phyloP scores from a whole-genome alignment of 2,797 vertebrate genomes.

The Argya squamiceps region DNA sequence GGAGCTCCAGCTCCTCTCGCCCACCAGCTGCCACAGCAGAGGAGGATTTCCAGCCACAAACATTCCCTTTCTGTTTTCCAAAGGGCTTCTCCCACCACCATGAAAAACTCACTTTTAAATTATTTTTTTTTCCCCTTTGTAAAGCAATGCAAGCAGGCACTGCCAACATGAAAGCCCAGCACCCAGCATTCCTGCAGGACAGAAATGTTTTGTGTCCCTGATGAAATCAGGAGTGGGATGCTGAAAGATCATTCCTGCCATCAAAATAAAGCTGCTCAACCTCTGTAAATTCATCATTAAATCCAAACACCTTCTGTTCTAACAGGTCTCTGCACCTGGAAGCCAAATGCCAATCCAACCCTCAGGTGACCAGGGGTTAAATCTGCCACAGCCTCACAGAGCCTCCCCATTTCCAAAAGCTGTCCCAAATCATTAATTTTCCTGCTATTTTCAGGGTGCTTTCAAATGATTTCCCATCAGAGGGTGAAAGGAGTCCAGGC shows the following conservation, averaged over 20 bases:
- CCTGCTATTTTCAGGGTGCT: background rate
- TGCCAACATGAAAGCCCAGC: background rate
- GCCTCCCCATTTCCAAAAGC: background rate
- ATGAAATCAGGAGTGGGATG: background rate
- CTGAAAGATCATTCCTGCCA: background rate
- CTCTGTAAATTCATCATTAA: background rate
- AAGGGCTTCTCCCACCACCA: background rate
- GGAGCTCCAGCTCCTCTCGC: background rate
- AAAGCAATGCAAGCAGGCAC: background rate
- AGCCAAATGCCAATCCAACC: background rate
- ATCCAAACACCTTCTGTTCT: background rate
- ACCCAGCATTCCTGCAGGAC: background rate
- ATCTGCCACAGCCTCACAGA: background rate
- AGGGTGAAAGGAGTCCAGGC: background rate
- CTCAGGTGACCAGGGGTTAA: background rate
- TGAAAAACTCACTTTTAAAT: background rate
- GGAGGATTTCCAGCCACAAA: conserved; percentile 7
- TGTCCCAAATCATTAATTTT: background rate
- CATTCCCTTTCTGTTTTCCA: background rate
- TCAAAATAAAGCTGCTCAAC: background rate
- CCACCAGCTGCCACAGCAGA: background rate
- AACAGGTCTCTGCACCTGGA: background rate
- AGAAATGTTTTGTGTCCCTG: background rate
- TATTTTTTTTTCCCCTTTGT: background rate
- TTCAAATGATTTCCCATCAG: background rate